Evolutionary conservation across 2,797 vertebrate species (phyloP), one percentile per base, ranked within the genome.

Genomic region (Pseudochromis fuscus): DNA sequence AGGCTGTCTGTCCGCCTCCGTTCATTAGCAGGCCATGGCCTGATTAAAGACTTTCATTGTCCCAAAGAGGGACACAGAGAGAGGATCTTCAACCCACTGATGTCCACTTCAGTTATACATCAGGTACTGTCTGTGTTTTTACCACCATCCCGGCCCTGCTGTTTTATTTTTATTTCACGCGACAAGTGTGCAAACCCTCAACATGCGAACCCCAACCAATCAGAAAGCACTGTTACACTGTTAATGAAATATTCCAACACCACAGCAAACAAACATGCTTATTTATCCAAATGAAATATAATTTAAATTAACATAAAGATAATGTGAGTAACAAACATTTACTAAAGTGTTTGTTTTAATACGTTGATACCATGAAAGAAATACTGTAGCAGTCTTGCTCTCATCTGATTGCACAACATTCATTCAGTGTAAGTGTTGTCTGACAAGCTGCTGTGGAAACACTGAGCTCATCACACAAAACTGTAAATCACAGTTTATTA

Each of bases 21-120:
- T 93, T 94, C 93, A 94, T 95, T 93, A 94, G 87, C 69, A 70
- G 91, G 64, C 86, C 87, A 85, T 65, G 75, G 88, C 55, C 91
- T 93, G 94, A 95, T 94, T 93, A 94, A 92, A 94, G 92, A 87
- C 70, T 82, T 84, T 86, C 75, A 86, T 88, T 90, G 83, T 90
- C 77, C 81, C 72, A 58, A 50, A 62, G 50, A 82, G 48, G 76
- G 75, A 79, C 42, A 67, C 27, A 55, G 21, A 58, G 40, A 46
- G 62, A 73, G 58, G 50, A 80, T 83, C 79, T 72, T 85, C 63
- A 57, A 42, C 63, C 61, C 60, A 38, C n/a, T 37, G 58, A 58
- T 81, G 67, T 74, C 61, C 64, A n/a, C n/a, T 45, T 65, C 65
- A 83, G 21, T 55, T 66, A 84, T 81, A 52, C 56, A 58, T 65